These are phyloP conservation scores for Chrysolina haemoptera DNA, from an alignment of 2,888 invertebrate genomes.

Conservation along the genomic window DNA sequence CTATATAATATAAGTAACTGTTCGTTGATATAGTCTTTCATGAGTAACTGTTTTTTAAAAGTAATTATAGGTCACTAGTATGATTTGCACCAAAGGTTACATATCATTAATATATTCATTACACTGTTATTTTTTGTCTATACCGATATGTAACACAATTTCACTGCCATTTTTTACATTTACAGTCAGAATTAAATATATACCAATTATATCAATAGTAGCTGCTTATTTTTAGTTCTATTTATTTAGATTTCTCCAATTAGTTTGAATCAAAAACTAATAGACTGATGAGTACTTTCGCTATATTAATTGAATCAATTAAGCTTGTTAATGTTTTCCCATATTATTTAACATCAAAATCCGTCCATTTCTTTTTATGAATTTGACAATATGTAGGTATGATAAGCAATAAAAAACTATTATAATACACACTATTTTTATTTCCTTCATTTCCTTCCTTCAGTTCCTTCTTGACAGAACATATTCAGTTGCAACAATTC, in stretches of 20 bases:
- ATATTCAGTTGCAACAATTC: background rate
- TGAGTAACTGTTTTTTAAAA: background rate
- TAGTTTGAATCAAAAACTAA: background rate
- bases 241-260: background rate
- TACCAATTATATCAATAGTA: background rate
- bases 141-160: conserved; percentile 24
- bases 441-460: background rate
- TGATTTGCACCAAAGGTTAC: conserved; percentile 30
- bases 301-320: background rate
- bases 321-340: background rate
- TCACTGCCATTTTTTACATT: conserved; percentile 45
- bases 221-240: background rate
- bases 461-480: too few species aligned
- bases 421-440: background rate
- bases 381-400: conserved; percentile 9
- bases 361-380: conserved; percentile 8
- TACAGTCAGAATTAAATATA: background rate
- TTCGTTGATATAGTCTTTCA: background rate
- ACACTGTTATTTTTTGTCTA: conserved; percentile 24
- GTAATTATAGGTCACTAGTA: background rate
- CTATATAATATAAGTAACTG: background rate
- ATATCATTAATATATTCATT: conserved; percentile 22
- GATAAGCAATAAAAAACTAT: background rate
- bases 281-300: background rate
- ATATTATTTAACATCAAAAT: background rate